Evolutionary conservation across 1,140 invertebrate genomes (phyloP), one percentile per base, ranked within the genome.

Genomic region (Drosophila lini): DNA sequence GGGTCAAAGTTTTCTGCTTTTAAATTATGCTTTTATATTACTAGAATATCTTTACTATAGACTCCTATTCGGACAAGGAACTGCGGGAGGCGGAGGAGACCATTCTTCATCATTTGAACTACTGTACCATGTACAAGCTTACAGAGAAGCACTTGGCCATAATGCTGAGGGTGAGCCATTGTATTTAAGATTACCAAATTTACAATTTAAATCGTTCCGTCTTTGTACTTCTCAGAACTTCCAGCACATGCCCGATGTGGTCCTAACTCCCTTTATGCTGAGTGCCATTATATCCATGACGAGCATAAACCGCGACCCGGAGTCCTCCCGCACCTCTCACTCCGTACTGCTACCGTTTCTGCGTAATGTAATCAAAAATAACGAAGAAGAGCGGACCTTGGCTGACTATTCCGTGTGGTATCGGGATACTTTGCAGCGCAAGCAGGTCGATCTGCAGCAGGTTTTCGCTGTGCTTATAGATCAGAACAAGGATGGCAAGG

Each of bases 401-500:
- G 78, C 80, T 0, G 56, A 90, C 11, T 73, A 82, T 25, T 92
- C 91, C 0, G 88, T 89, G 0, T 92, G 91, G 91, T 92, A 89
- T 75, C 81, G 90, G 1, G 91, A 92, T 48, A 84, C 86, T 3
- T 60, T 92, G 32, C 91, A 92, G 32, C 75, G 77, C 9, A 79
- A 86, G 47, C 81, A 86, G 31, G 88, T 91, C 2, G 65, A 92
- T 56, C 32, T 92, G 16, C 61, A 90, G n/a, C 90, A 92, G 63
- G 78, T 92, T 0, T 84, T 92, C 11, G 55, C 67, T 0, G 88
- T 92, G 25, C 80, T 92, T 0, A 90, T 92, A 22, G 91, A 92
- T 64, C 91, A 91, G 34, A 92, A 92, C 56, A 91, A 92, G 55
- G 88, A 92, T 40, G 91, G 91, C 31, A 92, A 91, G 36, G 91